Conservation (phyloP, 2,113 vertebrate species). For the rabbit (Oryctolagus cuniculus) region DNA sequence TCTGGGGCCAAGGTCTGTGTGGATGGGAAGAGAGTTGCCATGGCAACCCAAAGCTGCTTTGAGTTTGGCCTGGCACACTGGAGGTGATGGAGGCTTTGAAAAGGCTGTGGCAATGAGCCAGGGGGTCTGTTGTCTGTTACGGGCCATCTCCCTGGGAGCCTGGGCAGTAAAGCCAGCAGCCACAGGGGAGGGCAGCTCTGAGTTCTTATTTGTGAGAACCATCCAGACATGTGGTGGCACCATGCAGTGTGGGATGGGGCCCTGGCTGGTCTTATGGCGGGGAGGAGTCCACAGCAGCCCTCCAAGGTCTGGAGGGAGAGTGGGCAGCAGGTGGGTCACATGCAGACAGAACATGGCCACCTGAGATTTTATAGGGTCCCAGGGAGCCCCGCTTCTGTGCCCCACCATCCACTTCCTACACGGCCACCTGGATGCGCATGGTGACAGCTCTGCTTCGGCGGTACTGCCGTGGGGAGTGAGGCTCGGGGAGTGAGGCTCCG, state of each 20-base stretch:
- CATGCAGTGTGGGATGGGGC: background rate
- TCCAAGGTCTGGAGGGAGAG: background rate
- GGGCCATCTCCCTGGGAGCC: background rate
- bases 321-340: background rate
- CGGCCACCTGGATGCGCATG: background rate
- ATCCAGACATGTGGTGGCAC: background rate
- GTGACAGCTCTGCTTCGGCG: background rate
- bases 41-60: slow-evolving; percentile 52
- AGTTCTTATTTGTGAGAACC: background rate
- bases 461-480: too few relatives aligned
- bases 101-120: background rate
- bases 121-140: background rate
- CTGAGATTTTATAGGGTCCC: background rate
- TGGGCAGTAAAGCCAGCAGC: background rate
- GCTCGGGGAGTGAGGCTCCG: accelerated
- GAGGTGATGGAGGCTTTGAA: background rate
- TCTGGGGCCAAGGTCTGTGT: background rate
- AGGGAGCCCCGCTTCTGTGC: too few relatives aligned
- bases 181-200: background rate
- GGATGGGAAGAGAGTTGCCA: slow-evolving; percentile 8
- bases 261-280: too few relatives aligned
- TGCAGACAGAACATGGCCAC: background rate
- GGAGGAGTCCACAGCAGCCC: background rate
- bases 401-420: accelerated
- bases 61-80: slow-evolving; percentile 11